Conservation (phyloP, 2,888 invertebrate species). For the Eupithecia exiguata region DNA sequence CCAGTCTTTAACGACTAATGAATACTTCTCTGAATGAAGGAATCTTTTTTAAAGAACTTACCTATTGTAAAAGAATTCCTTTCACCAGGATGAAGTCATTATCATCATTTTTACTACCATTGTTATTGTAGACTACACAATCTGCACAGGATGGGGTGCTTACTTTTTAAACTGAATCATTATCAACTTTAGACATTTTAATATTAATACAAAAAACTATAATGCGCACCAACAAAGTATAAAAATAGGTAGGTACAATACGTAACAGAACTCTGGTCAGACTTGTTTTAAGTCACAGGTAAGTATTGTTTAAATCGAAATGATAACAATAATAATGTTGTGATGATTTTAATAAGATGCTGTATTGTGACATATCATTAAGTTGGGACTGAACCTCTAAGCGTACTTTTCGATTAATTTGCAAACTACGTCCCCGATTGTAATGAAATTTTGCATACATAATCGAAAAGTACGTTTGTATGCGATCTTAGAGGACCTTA, state of each 20-base stretch:
- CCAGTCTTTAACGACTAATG: background rate
- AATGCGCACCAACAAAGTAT: background rate
- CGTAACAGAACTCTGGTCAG: background rate
- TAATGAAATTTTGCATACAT: too few relatives aligned
- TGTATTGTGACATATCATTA: background rate
- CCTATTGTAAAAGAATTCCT: background rate
- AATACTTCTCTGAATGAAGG: background rate
- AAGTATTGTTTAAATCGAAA: background rate
- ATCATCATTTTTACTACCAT: background rate
- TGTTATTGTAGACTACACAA: slow-evolving; percentile 21
- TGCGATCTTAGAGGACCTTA: too few relatives aligned
- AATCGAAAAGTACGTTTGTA: too few relatives aligned
- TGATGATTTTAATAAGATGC: background rate
- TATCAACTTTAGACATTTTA: background rate
- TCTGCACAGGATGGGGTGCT: slow-evolving; percentile 21
- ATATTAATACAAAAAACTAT: background rate
- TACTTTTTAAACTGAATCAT: slow-evolving; percentile 16
- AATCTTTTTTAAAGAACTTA: background rate
- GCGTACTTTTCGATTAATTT: too few relatives aligned
- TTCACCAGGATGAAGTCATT: background rate
- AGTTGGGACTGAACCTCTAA: too few relatives aligned
- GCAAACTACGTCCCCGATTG: too few relatives aligned
- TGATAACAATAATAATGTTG: background rate
- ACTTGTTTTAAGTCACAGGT: slow-evolving; percentile 3
- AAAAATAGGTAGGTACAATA: background rate